A percentile compares a stretch with the other conserved stretches of the same genome.
phyloP scores from a whole-genome alignment of 2,797 vertebrate genomes.

The Lacerta agilis region DNA sequence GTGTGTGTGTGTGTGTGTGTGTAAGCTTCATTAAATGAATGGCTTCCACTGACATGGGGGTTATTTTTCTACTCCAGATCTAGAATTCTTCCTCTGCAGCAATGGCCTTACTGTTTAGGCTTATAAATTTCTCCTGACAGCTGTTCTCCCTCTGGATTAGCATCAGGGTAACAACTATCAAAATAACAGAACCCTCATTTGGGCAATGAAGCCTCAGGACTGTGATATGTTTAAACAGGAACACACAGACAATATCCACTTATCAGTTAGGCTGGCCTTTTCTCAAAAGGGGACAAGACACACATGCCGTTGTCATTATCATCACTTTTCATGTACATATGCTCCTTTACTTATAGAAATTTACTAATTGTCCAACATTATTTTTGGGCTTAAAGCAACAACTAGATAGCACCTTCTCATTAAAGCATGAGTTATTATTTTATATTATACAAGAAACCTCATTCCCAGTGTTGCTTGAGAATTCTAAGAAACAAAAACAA shows the following conservation, averaged over 20 bases:
- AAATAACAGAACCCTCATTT: neutral
- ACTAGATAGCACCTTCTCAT: neutral
- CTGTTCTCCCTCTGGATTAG: conserved; percentile 20
- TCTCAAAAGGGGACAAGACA: neutral
- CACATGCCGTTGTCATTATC: neutral
- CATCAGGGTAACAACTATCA: neutral
- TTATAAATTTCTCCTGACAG: conserved; percentile 2
- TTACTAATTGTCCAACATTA: neutral
- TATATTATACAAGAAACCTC: too few species aligned
- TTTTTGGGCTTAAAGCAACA: neutral
- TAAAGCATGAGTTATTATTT: too few species aligned
- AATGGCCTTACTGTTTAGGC: neutral
- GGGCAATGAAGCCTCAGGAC: neutral
- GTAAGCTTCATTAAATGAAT: neutral
- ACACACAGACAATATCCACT: neutral
- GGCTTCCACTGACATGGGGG: neutral
- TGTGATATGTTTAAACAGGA: conserved; percentile 1
- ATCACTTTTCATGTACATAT: neutral
- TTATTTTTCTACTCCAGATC: neutral
- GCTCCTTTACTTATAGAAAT: neutral
- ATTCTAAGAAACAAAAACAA: neutral
- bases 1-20: too few species aligned
- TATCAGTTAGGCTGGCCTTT: neutral
- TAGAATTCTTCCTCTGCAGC: conserved; percentile 17
- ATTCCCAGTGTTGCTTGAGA: neutral